Base-by-base conservation (phyloP, 2,797 vertebrate genomes). In the Schizopygopsis malacanthus region DNA sequence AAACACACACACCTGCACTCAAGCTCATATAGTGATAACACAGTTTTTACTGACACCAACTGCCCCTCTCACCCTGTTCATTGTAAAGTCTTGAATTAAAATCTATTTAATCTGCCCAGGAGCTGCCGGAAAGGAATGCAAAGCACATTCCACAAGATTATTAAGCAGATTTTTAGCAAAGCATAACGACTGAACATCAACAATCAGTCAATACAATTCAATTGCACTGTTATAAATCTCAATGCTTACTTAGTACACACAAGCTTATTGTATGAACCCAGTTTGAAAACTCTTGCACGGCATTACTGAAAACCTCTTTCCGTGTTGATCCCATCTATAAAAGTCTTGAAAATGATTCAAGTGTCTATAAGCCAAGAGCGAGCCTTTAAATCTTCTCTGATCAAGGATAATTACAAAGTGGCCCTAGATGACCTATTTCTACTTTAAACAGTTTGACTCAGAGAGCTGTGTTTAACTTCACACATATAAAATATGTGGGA, bases 371-470 rank as follows among this genome's bases (percentile, higher is more conserved):
- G 77, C 80, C 80, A 80, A 79, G 70, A 83, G 63, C 16, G 39
- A 69, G 54, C 50, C 41, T 79, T 54, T 61, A 79, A 69, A 76
- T 84, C 85, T 82, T 82, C 69, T 87, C 65, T 70, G 87, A 88
- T 87, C 70, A 85, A 39, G 22, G 69, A 89, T 89, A 88, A 90
- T 88, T 84, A 88, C 63, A 88, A 82, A 79, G 81, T 61, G 47
- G 56, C 78, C 33, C 33, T 70, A 73, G 63, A 85, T 25, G 78
- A 88, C 83, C 76, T 86, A 56, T 84, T 87, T 88, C 13, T 37
- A 72, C 61, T 83, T 72, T 83, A 65, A 87, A 80, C 20, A 82
- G 20, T 65, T 87, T 71, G 76, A 75, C 16, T 86, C 84, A 75
- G 72, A 89, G 45, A 71, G 56, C 73, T 86, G 65, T 43, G 39